Evolutionary conservation across 2,797 vertebrate genomes (phyloP).

Genomic region (Gymnoscopelus microlampas): DNA sequence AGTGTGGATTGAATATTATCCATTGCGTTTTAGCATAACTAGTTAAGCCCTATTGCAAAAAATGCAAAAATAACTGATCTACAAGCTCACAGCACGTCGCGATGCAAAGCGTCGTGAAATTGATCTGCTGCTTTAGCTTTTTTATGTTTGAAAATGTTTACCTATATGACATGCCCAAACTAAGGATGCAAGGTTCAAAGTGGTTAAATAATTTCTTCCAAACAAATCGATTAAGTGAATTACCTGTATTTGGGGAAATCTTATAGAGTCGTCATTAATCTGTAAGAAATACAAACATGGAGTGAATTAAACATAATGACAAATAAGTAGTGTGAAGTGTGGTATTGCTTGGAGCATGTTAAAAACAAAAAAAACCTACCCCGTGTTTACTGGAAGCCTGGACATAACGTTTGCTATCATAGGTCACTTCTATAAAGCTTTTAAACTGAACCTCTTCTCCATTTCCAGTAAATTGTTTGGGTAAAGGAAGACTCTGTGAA

Average conservation of each 20-base stretch:
- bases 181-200: not conserved
- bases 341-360: not conserved
- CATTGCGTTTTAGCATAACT: no score
- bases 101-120: no score
- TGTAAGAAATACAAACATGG: constrained; percentile 22
- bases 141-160: not conserved
- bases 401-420: constrained; percentile 47
- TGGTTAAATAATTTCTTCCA: not conserved
- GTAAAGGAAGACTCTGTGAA: constrained; percentile 56
- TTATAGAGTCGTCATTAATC: not conserved
- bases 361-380: constrained; percentile 38
- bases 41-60: no score
- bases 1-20: no score
- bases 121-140: no score
- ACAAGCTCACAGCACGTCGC: no score
- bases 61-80: no score
- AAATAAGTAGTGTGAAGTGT: not conserved
- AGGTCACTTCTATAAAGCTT: constrained; percentile 49
- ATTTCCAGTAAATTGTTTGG: constrained; percentile 52
- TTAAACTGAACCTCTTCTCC: constrained; percentile 39
- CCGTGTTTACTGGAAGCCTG: constrained; percentile 36
- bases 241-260: constrained; percentile 18
- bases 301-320: not conserved
- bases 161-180: no score
- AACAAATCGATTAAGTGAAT: not conserved